These are phyloP conservation scores for Phalacrocorax carbo DNA, from an alignment of 2,113 vertebrate genomes.

Conservation along the genomic window DNA sequence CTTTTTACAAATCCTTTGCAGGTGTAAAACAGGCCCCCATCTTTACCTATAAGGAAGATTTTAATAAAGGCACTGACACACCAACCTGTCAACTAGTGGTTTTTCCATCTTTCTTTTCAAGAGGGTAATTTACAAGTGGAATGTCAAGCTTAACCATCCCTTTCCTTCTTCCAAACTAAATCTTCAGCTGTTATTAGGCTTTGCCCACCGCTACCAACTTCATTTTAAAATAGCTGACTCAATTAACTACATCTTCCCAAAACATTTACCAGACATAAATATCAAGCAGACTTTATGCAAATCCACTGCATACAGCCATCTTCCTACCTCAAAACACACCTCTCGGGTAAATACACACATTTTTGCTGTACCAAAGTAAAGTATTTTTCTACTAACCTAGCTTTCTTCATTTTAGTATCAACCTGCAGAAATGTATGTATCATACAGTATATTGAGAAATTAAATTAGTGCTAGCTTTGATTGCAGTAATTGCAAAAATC, in stretches of 20 bases:
- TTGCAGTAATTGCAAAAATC: slow-evolving; percentile 42
- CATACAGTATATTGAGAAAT: slow-evolving; percentile 43
- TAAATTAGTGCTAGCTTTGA: slow-evolving; percentile 47
- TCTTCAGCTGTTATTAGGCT: background rate
- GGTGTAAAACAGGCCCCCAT: background rate
- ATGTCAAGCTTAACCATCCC: background rate
- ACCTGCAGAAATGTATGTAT: background rate
- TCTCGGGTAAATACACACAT: background rate
- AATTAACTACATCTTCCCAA: background rate
- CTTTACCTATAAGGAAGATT: background rate
- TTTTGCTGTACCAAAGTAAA: background rate
- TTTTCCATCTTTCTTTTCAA: background rate
- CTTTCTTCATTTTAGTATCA: background rate
- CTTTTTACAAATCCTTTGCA: background rate
- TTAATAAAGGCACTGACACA: background rate
- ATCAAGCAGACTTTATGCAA: background rate
- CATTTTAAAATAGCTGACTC: background rate
- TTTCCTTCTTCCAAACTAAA: background rate
- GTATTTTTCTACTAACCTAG: background rate
- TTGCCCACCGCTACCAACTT: background rate
- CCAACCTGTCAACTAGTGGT: background rate
- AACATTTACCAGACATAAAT: background rate
- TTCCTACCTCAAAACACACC: background rate
- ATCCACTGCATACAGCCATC: background rate
- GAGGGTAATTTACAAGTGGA: background rate